These are phyloP conservation scores for Neoaliturus tenellus DNA, from an alignment of 2,888 invertebrate genomes.

Conservation along the genomic window DNA sequence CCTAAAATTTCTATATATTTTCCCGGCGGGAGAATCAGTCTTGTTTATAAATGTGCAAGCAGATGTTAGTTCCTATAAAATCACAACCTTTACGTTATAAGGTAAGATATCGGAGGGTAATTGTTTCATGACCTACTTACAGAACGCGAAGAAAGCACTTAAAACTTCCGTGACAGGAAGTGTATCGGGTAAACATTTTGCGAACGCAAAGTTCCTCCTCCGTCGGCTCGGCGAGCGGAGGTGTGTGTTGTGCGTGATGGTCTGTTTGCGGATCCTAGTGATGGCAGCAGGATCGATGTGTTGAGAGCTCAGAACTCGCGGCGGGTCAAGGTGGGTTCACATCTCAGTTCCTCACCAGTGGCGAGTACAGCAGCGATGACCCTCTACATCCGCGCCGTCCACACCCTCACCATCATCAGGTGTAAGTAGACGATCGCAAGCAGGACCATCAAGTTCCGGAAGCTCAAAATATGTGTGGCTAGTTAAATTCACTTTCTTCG, in stretches of 20 bases:
- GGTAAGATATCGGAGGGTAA: no score
- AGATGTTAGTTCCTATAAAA: no score
- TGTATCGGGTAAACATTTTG: not conserved
- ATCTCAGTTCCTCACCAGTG: not conserved
- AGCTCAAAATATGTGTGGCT: no score
- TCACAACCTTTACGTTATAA: no score
- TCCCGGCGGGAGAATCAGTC: no score
- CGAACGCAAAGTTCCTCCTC: not conserved
- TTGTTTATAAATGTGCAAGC: no score
- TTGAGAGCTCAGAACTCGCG: no score
- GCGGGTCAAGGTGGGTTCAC: not conserved
- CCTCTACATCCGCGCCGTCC: slow-evolving; percentile 19
- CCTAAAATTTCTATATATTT: no score
- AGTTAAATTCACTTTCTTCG: no score
- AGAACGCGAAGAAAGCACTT: not conserved
- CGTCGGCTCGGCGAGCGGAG: not conserved
- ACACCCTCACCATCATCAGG: slow-evolving; percentile 15
- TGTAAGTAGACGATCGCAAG: slow-evolving; percentile 36
- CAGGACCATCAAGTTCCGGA: no score
- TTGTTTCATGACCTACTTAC: not conserved
- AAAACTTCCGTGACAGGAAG: not conserved
- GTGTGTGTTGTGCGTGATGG: not conserved
- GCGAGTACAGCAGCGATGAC: not conserved
- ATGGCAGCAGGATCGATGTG: not conserved
- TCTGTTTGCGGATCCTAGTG: not conserved